phyloP scores from a whole-genome alignment of 2,797 vertebrate species.

The Tapirus indicus region DNA sequence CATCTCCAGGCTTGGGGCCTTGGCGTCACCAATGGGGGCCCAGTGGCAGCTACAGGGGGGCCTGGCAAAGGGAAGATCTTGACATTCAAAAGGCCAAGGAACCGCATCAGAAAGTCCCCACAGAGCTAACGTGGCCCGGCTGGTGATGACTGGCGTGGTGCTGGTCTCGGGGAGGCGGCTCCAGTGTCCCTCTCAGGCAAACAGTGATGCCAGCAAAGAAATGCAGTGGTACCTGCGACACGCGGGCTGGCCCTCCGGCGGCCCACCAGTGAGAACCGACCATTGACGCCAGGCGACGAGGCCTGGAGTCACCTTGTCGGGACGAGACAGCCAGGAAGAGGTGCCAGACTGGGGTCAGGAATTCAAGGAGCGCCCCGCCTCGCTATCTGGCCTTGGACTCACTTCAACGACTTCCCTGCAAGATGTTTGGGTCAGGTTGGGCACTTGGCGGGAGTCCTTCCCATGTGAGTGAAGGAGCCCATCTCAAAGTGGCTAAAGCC shows the following conservation, averaged over 20 bases:
- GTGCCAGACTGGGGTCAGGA: neutral
- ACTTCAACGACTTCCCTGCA: neutral
- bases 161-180: fast-evolving
- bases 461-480: fast-evolving
- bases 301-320: fast-evolving
- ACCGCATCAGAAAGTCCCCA: neutral
- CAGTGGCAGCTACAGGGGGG: neutral
- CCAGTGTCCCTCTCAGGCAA: fast-evolving
- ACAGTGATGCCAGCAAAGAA: fast-evolving
- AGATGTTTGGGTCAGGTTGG: neutral
- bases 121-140: fast-evolving
- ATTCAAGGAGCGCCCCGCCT: neutral
- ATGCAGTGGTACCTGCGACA: fast-evolving
- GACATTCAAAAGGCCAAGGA: neutral
- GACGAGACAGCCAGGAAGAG: neutral
- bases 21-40: fast-evolving
- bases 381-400: neutral
- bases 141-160: fast-evolving
- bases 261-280: fast-evolving
- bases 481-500: neutral
- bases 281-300: fast-evolving
- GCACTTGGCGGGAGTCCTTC: neutral
- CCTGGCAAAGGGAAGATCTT: neutral
- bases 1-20: neutral
- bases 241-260: neutral